phyloP scores from a whole-genome alignment of 2,888 invertebrate genomes.

The Chalcosyrphus nemorum region DNA sequence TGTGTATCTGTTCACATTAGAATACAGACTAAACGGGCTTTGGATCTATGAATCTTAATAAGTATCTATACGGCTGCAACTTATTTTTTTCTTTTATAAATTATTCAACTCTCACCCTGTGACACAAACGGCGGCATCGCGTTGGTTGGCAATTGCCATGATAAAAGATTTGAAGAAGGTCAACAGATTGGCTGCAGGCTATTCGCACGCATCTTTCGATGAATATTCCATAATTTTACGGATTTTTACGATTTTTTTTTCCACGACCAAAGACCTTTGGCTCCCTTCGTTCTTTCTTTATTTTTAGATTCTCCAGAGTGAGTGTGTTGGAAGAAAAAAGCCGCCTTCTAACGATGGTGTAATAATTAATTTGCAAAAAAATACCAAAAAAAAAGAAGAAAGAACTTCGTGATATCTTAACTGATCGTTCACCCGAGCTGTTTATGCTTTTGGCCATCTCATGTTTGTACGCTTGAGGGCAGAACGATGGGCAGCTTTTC shows the following conservation, averaged over 20 bases:
- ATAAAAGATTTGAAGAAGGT: background rate
- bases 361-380: too few relatives aligned
- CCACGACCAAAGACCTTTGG: slow-evolving; percentile 2
- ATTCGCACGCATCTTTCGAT: background rate
- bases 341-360: background rate
- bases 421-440: slow-evolving; percentile 62
- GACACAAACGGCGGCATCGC: background rate
- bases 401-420: slow-evolving; percentile 39
- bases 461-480: slow-evolving; percentile 33
- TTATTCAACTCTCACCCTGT: background rate
- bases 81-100: background rate
- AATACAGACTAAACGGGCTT: background rate
- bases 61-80: background rate
- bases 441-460: slow-evolving; percentile 23
- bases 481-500: slow-evolving; percentile 12
- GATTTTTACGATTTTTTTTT: background rate
- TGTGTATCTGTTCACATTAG: background rate
- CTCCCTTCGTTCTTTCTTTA: background rate
- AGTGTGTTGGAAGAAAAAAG: background rate
- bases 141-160: background rate
- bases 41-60: background rate
- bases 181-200: slow-evolving; percentile 34
- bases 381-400: background rate
- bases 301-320: background rate
- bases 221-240: slow-evolving; percentile 7